Percentiles rank a stretch among this genome's conserved stretches.
These are phyloP conservation scores for Sminthurinus signatus DNA, from an alignment of 1,140 invertebrate genomes.

Conservation along the genomic window DNA sequence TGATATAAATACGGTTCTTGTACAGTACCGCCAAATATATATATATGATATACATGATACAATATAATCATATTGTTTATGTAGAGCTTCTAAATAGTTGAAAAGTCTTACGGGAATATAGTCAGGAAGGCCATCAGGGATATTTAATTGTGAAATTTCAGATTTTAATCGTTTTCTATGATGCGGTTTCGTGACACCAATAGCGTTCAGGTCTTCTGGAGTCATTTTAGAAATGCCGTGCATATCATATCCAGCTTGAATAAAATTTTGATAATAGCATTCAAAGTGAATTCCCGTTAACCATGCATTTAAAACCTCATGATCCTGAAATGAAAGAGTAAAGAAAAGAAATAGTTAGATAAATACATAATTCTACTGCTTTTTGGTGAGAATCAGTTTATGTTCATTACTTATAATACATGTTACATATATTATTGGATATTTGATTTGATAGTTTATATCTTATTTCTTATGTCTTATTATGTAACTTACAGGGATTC, in stretches of 20 bases:
- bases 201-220: constrained; percentile 64
- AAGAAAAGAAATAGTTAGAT: constrained; percentile 17
- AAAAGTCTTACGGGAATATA: constrained; percentile 89
- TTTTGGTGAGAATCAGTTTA: not conserved
- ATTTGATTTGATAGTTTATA: too few relatives aligned
- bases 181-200: constrained; percentile 90
- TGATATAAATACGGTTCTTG: too few relatives aligned
- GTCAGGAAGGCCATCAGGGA: constrained; percentile 86
- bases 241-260: constrained; percentile 94
- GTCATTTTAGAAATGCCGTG: constrained; percentile 96
- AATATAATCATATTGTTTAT: too few relatives aligned
- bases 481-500: constrained; percentile 52
- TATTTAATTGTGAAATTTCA: constrained; percentile 90
- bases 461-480: too few relatives aligned
- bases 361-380: not conserved
- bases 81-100: too few relatives aligned
- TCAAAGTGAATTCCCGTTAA: constrained; percentile 90
- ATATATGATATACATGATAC: too few relatives aligned
- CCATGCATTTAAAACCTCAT: constrained; percentile 76
- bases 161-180: constrained; percentile 92
- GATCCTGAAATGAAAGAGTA: constrained; percentile 63
- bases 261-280: constrained; percentile 90
- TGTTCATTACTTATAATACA: too few relatives aligned
- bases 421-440: too few relatives aligned
- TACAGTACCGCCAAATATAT: too few relatives aligned